phyloP scores from a whole-genome alignment of 2,113 vertebrate genomes.

The Trinectes maculatus region DNA sequence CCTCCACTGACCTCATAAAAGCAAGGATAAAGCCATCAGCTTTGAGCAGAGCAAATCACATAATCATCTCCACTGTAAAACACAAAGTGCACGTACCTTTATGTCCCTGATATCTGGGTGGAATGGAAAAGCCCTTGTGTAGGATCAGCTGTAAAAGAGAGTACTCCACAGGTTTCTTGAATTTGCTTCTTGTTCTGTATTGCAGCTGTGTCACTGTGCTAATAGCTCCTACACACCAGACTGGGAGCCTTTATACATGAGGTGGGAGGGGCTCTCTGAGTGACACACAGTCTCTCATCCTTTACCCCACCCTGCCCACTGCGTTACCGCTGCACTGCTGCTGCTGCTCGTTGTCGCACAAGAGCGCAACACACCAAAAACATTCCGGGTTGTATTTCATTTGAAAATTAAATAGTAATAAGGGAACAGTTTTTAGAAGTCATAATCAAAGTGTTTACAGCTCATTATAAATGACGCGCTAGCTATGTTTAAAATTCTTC shows the following conservation, averaged over 20 bases:
- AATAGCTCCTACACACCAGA: slow-evolving; percentile 81
- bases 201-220: slow-evolving; percentile 84
- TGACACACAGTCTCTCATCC: slow-evolving; percentile 72
- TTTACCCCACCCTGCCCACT: slow-evolving; percentile 53
- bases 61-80: slow-evolving; percentile 15
- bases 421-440: neutral
- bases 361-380: slow-evolving; percentile 21
- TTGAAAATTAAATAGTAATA: neutral
- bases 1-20: slow-evolving; percentile 73
- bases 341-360: slow-evolving; percentile 17
- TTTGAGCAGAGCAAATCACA: slow-evolving; percentile 39
- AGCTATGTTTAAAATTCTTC: neutral
- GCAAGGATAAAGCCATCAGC: slow-evolving; percentile 69
- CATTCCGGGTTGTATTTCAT: slow-evolving; percentile 6
- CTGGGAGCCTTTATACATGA: slow-evolving; percentile 82
- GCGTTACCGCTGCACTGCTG: slow-evolving; percentile 15
- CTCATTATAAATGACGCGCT: neutral
- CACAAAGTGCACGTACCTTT: slow-evolving; percentile 79
- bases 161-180: slow-evolving; percentile 79
- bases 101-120: slow-evolving; percentile 66
- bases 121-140: slow-evolving; percentile 54
- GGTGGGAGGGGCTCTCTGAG: slow-evolving; percentile 81
- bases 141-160: slow-evolving; percentile 61
- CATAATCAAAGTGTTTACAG: neutral
- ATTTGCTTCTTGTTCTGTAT: slow-evolving; percentile 70